Conservation (phyloP, 64 coral and sea anemone genomes). For the Stichodactyla helianthus region DNA sequence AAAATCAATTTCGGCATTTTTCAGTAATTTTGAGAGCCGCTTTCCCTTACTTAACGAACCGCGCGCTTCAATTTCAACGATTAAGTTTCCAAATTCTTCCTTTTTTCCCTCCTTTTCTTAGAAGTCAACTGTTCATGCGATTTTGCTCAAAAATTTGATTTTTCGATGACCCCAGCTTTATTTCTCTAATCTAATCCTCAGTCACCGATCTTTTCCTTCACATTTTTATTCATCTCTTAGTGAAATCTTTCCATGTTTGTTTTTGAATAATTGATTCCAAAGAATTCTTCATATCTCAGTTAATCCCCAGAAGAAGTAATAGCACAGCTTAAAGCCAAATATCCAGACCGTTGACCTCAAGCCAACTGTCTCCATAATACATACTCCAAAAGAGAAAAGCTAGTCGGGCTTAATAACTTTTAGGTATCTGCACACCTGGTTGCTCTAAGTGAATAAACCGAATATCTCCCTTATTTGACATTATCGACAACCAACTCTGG, state of each 20-base stretch:
- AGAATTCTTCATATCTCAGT: neutral
- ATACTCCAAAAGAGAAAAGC: neutral
- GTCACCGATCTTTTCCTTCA: neutral
- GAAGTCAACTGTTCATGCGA: neutral
- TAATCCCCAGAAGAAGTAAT: neutral
- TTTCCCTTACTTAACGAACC: neutral
- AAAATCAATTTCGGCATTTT: neutral
- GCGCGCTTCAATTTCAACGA: neutral
- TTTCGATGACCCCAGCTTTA: neutral
- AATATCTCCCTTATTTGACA: neutral
- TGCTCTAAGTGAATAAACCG: neutral
- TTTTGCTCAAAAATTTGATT: neutral
- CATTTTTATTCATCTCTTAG: neutral
- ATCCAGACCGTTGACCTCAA: neutral
- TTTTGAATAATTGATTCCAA: neutral
- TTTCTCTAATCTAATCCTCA: neutral
- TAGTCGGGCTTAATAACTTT: neutral
- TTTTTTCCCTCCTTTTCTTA: neutral
- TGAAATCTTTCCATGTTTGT: neutral
- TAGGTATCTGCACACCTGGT: neutral
- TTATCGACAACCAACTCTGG: neutral
- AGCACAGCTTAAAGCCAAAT: conserved; percentile 6
- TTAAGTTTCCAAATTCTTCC: no score
- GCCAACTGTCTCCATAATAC: conserved; percentile 1
- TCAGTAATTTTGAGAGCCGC: no score